These are phyloP conservation scores for Apostichopus parvimensis DNA, from an alignment of 35 echinoderm and acorn worm genomes.

Conservation along the genomic window DNA sequence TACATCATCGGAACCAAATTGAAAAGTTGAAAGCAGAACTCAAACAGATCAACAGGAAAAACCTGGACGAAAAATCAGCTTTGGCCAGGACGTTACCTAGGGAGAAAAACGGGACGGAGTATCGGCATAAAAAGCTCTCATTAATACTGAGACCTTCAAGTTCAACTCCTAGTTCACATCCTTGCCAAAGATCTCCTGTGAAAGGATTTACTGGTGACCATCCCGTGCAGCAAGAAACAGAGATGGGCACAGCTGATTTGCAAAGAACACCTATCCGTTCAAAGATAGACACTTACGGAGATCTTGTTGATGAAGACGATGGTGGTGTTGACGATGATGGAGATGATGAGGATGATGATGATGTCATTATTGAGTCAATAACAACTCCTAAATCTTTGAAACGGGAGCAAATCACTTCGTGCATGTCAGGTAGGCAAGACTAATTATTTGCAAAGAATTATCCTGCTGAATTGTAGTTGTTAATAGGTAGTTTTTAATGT, in stretches of 20 bases:
- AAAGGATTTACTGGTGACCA: neutral
- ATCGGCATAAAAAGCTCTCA: neutral
- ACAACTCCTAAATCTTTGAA: constrained; percentile 6
- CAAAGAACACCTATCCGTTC: neutral
- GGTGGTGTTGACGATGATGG: neutral
- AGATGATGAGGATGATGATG: neutral
- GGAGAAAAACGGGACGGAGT: neutral
- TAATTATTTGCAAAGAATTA: too few relatives aligned
- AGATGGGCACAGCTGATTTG: neutral
- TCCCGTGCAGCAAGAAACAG: neutral
- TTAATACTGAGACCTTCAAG: neutral
- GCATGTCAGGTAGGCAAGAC: neutral
- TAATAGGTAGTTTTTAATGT: too few relatives aligned
- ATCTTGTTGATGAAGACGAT: neutral
- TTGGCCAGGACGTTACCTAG: neutral
- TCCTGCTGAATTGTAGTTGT: too few relatives aligned
- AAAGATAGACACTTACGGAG: neutral
- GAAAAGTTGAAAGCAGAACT: neutral
- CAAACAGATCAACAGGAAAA: neutral
- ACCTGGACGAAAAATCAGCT: neutral
- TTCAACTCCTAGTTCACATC: neutral
- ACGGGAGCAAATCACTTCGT: neutral
- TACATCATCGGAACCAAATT: neutral
- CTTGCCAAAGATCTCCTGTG: neutral
- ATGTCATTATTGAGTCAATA: neutral